Conservation (phyloP, 2,113 vertebrate genomes). For the Hippocampus zosterae region DNA sequence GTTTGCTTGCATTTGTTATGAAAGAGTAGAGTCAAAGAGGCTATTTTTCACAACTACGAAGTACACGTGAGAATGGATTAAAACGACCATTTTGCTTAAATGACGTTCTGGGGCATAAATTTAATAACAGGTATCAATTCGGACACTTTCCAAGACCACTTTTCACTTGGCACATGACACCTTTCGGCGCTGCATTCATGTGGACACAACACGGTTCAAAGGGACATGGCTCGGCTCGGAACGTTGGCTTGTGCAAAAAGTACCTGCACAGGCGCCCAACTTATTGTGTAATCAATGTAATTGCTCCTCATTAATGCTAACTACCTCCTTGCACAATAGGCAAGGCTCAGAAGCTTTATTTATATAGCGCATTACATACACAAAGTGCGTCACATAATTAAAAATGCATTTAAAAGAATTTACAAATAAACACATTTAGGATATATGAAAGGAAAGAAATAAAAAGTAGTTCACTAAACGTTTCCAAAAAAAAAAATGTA, state of each 20-base stretch:
- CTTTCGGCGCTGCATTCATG: background rate
- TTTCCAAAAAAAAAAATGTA: no score
- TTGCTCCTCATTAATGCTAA: background rate
- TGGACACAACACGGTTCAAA: background rate
- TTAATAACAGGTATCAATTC: no score
- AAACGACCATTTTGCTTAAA: background rate
- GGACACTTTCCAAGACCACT: no score
- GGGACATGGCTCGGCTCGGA: background rate
- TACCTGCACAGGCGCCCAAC: background rate
- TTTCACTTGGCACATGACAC: background rate
- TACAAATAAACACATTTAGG: no score
- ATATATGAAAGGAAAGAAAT: no score
- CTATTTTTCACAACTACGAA: background rate
- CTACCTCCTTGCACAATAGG: background rate
- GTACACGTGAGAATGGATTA: background rate
- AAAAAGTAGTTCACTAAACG: no score
- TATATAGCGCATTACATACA: no score
- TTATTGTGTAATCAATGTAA: background rate
- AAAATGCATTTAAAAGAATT: no score
- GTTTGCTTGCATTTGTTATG: background rate
- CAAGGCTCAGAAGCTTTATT: no score
- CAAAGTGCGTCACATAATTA: no score
- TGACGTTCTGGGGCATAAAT: no score
- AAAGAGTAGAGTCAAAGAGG: background rate
- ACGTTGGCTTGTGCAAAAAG: background rate